phyloP scores from a whole-genome alignment of 2,888 invertebrate genomes.

The Clivina fossor region DNA sequence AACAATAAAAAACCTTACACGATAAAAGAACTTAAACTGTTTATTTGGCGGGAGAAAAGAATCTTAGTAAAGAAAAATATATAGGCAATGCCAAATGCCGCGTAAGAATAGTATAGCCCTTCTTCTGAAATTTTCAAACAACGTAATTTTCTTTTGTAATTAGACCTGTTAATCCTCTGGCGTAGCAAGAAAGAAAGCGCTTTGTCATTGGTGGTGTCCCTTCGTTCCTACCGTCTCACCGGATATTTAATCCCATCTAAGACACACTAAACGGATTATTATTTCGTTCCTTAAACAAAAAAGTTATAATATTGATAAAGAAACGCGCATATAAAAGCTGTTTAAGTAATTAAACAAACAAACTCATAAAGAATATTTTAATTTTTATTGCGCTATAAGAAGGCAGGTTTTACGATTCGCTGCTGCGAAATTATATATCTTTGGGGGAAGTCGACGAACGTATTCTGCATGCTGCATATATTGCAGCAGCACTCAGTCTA shows the following conservation, averaged over 20 bases:
- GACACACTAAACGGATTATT: constrained; percentile 42
- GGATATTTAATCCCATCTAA: constrained; percentile 39
- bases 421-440: constrained; percentile 27
- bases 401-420: constrained; percentile 38
- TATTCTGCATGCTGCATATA: no score
- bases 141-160: constrained; percentile 30
- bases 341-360: constrained; percentile 45
- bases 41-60: constrained; percentile 10
- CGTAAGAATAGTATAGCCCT: constrained; percentile 13
- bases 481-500: no score
- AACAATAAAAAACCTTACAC: constrained; percentile 6
- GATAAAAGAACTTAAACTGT: constrained; percentile 22
- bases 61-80: no score
- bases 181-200: constrained; percentile 17
- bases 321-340: constrained; percentile 40
- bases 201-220: neutral
- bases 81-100: neutral
- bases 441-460: constrained; percentile 16
- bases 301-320: constrained; percentile 42
- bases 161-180: constrained; percentile 31
- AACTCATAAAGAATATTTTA: constrained; percentile 37
- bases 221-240: constrained; percentile 2
- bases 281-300: constrained; percentile 38
- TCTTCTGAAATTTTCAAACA: constrained; percentile 29
- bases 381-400: constrained; percentile 39